Base-by-base conservation (phyloP, 1,140 invertebrate species). In the Zaprionus tsacasi region DNA sequence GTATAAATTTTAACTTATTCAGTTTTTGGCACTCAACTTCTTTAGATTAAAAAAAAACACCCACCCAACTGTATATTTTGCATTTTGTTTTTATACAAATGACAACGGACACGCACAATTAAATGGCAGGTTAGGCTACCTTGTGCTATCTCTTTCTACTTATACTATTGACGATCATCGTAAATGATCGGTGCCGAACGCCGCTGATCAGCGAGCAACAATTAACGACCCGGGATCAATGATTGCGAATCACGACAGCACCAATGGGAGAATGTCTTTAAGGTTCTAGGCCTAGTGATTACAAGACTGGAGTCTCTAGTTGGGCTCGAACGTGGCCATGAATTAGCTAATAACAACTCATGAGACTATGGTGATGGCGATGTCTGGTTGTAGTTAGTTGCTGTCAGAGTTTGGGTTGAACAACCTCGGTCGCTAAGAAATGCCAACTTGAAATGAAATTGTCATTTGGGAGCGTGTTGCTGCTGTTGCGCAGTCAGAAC, bases 381-480 rank as follows among this genome's bases (percentile, higher is more conserved):
- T 61, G 59, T 33, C 38, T 43, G 48, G 52, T 43, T 61, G 58
- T 45, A 33, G 66, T 13, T 45, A 33, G 66, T 13, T 38, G 11
- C 36, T 38, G 38, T 43, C 38, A n/a, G 40, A 43, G 40, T 45
- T 67, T 45, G 61, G 76, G 82, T 87, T 86, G 82, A 87, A 86
- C 70, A 86, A 86, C 82, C 82, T 78, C 35, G n/a, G 69, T 30
- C 17, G 40, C 17, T 30, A 1, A 54, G 33, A 7, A 64, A 45
- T 52, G 64, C 56, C 50, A 68, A 79, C 50, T 82, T 87, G 70
- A 75, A 83, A 83, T 83, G 81, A 83, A 89, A 89, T 88, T 87
- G 83, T 88, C 85, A 87, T 87, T 88, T 83, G 80, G 82, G 80
- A 82, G 83, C 79, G 43, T 61, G 76, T 40, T 50, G 80, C 58